Conservation (phyloP, 1,140 invertebrate genomes). For the Ruditapes philippinarum region DNA sequence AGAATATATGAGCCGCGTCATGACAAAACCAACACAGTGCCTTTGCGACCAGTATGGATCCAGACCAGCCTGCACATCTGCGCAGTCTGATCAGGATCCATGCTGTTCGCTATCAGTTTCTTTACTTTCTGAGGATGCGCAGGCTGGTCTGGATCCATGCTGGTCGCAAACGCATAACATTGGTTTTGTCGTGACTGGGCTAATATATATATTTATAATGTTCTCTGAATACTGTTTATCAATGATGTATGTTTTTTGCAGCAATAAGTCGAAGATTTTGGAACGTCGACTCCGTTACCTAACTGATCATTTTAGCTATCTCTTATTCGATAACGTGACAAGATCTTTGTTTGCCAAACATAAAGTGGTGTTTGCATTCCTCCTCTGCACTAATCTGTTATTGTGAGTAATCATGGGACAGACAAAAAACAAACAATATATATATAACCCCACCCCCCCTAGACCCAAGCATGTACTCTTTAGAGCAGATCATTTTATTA, state of each 20-base stretch:
- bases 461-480: constrained; percentile 1
- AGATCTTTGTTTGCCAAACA: constrained; percentile 86
- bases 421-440: neutral
- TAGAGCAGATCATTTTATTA: constrained; percentile 9
- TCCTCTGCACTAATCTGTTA: constrained; percentile 85
- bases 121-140: too few species aligned
- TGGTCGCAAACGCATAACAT: too few species aligned
- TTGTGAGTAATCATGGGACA: constrained; percentile 79
- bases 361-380: constrained; percentile 86
- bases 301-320: constrained; percentile 86
- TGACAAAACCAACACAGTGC: too few species aligned
- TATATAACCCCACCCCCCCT: constrained; percentile 31
- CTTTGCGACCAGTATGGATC: too few species aligned
- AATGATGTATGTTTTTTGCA: constrained; percentile 88
- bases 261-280: constrained; percentile 87
- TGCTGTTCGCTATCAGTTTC: too few species aligned
- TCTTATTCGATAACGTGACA: constrained; percentile 86
- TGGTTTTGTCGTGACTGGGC: too few species aligned
- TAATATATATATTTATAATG: too few species aligned
- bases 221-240: too few species aligned
- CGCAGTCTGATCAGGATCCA: too few species aligned
- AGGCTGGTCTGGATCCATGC: too few species aligned
- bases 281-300: constrained; percentile 86
- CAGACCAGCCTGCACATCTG: too few species aligned
- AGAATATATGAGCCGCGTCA: too few species aligned